Evolutionary conservation across 2,113 vertebrate genomes (phyloP).

Genomic region (Passer domesticus): DNA sequence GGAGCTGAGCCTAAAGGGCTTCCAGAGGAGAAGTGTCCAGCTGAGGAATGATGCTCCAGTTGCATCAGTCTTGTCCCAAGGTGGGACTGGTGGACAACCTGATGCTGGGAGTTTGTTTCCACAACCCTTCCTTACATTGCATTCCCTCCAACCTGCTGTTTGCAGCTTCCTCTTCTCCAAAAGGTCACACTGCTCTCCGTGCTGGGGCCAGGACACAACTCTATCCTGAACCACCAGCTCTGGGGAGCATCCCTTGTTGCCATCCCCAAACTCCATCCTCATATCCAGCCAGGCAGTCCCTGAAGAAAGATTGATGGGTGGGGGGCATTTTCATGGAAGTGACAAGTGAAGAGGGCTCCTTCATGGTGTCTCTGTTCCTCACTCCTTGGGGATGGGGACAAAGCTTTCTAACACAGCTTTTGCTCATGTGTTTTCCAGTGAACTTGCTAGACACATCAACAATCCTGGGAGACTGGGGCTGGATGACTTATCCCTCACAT

Average conservation of each 20-base stretch:
- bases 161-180: neutral
- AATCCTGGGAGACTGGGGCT: slow-evolving; percentile 93
- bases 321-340: too few species aligned
- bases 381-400: neutral
- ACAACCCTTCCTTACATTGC: neutral
- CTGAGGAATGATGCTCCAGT: rapidly evolving
- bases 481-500: slow-evolving; percentile 91
- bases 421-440: slow-evolving; percentile 80
- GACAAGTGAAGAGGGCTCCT: neutral
- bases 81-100: neutral
- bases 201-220: neutral
- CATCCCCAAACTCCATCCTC: neutral
- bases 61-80: neutral
- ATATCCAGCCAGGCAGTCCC: neutral
- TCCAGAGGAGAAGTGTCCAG: neutral
- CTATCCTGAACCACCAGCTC: neutral
- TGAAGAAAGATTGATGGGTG: neutral
- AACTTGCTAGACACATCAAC: slow-evolving; percentile 92
- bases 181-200: neutral
- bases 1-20: neutral
- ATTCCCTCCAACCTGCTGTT: neutral
- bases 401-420: neutral
- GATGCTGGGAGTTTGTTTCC: neutral
- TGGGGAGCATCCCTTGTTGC: neutral
- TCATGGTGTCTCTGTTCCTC: neutral